Evolutionary conservation across 2,888 invertebrate species (phyloP).

Genomic region (Volucella zonaria): DNA sequence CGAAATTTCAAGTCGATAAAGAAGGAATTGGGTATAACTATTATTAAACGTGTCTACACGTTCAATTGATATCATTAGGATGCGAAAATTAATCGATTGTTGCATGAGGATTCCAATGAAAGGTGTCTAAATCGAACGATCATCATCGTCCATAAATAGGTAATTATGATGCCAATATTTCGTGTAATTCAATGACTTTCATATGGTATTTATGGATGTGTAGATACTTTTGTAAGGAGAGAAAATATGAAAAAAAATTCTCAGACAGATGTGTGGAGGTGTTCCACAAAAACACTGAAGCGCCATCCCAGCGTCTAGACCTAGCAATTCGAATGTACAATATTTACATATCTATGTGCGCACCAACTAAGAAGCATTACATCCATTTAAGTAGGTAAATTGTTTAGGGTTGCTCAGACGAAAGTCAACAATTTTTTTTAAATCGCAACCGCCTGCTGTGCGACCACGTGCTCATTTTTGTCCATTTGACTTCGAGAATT

Average conservation of each 20-base stretch:
- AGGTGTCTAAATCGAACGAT: slow-evolving; percentile 8
- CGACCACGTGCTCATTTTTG: slow-evolving; percentile 71
- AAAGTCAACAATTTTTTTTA: slow-evolving; percentile 38
- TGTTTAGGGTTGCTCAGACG: slow-evolving; percentile 45
- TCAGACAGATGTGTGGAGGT: slow-evolving; percentile 16
- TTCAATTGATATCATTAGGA: slow-evolving; percentile 40
- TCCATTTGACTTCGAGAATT: slow-evolving; percentile 65
- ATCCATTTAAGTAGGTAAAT: background rate
- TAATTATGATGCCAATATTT: slow-evolving; percentile 48
- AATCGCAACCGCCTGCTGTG: slow-evolving; percentile 66
- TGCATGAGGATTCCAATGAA: background rate
- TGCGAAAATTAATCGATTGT: slow-evolving; percentile 14
- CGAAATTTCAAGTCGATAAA: background rate
- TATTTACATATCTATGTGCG: too few species aligned
- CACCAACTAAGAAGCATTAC: too few species aligned
- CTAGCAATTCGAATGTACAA: background rate
- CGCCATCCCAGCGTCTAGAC: slow-evolving; percentile 49
- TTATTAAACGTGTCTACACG: slow-evolving; percentile 42
- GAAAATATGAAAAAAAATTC: slow-evolving; percentile 9
- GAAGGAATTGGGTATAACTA: slow-evolving; percentile 41
- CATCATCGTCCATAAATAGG: background rate
- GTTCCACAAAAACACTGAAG: slow-evolving; percentile 43
- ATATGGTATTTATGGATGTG: too few species aligned
- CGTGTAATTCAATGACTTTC: slow-evolving; percentile 41
- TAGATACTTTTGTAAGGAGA: too few species aligned